phyloP scores from a whole-genome alignment of 2,113 vertebrate species.

The Sander vitreus region DNA sequence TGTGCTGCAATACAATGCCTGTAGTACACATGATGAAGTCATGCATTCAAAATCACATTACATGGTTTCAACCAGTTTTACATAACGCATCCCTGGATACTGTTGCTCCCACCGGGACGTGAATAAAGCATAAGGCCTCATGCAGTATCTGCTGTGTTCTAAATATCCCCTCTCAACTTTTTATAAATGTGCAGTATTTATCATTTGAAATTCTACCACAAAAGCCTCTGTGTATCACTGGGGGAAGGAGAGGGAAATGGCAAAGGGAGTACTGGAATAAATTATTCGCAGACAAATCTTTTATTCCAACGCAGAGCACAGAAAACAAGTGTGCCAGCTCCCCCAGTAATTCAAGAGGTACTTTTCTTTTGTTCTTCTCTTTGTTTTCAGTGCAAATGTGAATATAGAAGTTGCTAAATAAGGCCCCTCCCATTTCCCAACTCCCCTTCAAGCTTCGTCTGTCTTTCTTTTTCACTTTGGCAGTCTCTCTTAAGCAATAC shows the following conservation, averaged over 20 bases:
- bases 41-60: slow-evolving; percentile 73
- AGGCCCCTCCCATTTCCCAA: slow-evolving; percentile 70
- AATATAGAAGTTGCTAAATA: slow-evolving; percentile 82
- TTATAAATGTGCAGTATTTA: slow-evolving; percentile 81
- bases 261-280: slow-evolving; percentile 78
- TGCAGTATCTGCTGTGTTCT: slow-evolving; percentile 69
- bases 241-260: slow-evolving; percentile 73
- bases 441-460: slow-evolving; percentile 53
- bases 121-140: slow-evolving; percentile 69
- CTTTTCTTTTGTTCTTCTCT: slow-evolving; percentile 81
- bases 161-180: slow-evolving; percentile 78
- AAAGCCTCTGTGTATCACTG: slow-evolving; percentile 69
- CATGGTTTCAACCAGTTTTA: slow-evolving; percentile 75
- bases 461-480: slow-evolving; percentile 49
- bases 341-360: slow-evolving; percentile 81
- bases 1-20: slow-evolving; percentile 48
- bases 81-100: slow-evolving; percentile 71
- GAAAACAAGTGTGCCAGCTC: slow-evolving; percentile 85
- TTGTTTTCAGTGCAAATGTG: slow-evolving; percentile 74
- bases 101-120: slow-evolving; percentile 59
- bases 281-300: slow-evolving; percentile 81
- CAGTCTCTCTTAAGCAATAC: slow-evolving; percentile 57
- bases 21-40: slow-evolving; percentile 66
- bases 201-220: slow-evolving; percentile 79
- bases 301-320: slow-evolving; percentile 73